These are phyloP conservation scores for Nematolebias whitei DNA, from an alignment of 2,113 vertebrate species.

Conservation along the genomic window DNA sequence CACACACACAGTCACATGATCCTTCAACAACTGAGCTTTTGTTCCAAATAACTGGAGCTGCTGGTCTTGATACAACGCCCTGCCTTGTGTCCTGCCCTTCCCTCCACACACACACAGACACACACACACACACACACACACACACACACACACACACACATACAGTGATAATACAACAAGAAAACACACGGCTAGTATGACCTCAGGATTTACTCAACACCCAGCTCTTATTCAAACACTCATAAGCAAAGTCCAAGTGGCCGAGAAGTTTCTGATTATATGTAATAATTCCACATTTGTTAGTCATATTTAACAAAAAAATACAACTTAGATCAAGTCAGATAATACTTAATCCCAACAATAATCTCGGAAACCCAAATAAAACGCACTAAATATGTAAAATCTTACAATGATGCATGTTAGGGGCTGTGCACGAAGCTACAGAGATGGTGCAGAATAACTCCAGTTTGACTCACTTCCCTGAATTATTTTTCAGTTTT, in stretches of 20 bases:
- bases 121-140: conserved; percentile 14
- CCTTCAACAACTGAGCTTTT: conserved; percentile 77
- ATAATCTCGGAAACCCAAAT: too few relatives aligned
- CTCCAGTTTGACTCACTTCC: background rate
- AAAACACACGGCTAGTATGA: conserved; percentile 36
- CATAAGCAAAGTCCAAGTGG: background rate
- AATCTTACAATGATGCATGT: background rate
- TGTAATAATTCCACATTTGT: background rate
- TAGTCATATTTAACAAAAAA: background rate
- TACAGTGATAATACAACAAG: conserved; percentile 20
- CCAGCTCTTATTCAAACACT: conserved; percentile 11
- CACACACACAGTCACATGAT: conserved; percentile 76
- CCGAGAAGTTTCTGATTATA: background rate
- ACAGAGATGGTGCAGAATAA: too few relatives aligned
- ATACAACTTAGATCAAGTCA: background rate
- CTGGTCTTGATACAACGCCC: conserved; percentile 71
- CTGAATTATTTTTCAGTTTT: background rate
- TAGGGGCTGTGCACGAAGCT: background rate
- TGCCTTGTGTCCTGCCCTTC: conserved; percentile 67
- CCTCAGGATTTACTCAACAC: conserved; percentile 38
- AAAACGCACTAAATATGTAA: background rate
- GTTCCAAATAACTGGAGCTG: conserved; percentile 68
- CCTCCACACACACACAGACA: conserved; percentile 21
- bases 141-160: conserved; percentile 20
- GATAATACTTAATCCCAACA: background rate